Evolutionary conservation across 2,888 invertebrate genomes (phyloP), one percentile per base, ranked within the genome.

Genomic region (Helicoverpa assulta): DNA sequence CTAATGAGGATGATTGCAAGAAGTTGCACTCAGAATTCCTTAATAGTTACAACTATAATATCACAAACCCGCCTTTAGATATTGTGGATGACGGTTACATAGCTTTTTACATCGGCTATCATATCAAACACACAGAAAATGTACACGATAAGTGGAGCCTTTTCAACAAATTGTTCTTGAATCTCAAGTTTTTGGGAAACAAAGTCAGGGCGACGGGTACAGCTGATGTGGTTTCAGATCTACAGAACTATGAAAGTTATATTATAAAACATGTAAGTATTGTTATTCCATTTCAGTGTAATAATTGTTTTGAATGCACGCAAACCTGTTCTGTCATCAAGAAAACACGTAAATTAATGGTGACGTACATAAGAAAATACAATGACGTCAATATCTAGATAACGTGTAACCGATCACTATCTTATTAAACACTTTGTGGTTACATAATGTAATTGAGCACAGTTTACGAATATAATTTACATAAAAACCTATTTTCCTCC

Each of bases 1-100:
- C 94, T 0, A 91, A 86, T 1, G 85, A 91, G 0, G 91, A 94
- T 0, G 93, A 96, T 57, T 88, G 95, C 63, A 92, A 91, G 72
- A 93, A 92, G 65, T 89, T 96, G 72, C 97, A 98, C 78, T 88
- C 90, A 59, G 95, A 95, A 29, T 94, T 98, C 40, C 90, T 98
- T 5, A 92, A 95, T 18, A 96, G 96, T 63, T 98, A 97, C 85
- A 86, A 93, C 16, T 93, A 93, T 72, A 96, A 96, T 56, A 85
- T 91, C 0, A 89, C 91, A 8, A 94, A 96, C 80, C 96, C 96
- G 0, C 91, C 95, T 33, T 94, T 96, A 1, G 96, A 96, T 68
- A 94, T 98, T 19, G 96, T 97, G 0, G 96, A 97, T 74, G 98
- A 98, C 85, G 97, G 97, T 58, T 98, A 98, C 85, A 97, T 97